A percentile compares a stretch with the other conserved stretches of the same genome.
Conservation (phyloP, 2,113 vertebrate species). For the Leiothrix lutea region DNA sequence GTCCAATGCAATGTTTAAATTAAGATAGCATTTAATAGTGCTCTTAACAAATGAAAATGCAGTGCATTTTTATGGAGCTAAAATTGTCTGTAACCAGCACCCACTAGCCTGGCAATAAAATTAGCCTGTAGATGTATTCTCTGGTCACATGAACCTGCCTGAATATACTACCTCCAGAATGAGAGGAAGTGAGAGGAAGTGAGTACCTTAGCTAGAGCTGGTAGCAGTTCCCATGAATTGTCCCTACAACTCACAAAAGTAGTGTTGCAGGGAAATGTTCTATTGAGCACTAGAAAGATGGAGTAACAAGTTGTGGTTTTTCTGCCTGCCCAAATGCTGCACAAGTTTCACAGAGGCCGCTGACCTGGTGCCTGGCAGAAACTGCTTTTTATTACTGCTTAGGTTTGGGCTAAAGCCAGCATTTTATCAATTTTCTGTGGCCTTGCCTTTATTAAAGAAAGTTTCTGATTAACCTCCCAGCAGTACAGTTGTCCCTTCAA, state of each 20-base stretch:
- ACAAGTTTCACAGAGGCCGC: not conserved
- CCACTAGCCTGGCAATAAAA: not conserved
- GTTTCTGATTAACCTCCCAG: constrained; percentile 38
- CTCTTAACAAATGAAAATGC: not conserved
- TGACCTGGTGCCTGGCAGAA: not conserved
- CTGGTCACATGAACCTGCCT: rapidly evolving
- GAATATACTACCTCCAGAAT: not conserved
- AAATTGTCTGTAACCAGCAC: not conserved
- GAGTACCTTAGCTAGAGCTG: not conserved
- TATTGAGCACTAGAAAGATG: not conserved
- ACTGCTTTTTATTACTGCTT: not conserved
- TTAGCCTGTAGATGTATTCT: not conserved
- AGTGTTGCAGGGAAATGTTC: not conserved
- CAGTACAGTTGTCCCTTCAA: not conserved
- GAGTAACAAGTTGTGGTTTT: not conserved
- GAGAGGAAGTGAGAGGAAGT: not conserved
- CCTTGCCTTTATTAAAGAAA: constrained; percentile 20
- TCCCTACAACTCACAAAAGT: not conserved
- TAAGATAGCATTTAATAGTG: not conserved
- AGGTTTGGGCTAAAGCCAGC: not conserved
- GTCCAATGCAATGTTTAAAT: not conserved
- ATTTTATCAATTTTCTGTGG: constrained; percentile 20
- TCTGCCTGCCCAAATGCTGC: not conserved
- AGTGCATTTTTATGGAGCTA: not conserved
- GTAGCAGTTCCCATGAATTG: not conserved